Base-by-base conservation (phyloP, 2,113 vertebrate species). In the Zapornia atra region DNA sequence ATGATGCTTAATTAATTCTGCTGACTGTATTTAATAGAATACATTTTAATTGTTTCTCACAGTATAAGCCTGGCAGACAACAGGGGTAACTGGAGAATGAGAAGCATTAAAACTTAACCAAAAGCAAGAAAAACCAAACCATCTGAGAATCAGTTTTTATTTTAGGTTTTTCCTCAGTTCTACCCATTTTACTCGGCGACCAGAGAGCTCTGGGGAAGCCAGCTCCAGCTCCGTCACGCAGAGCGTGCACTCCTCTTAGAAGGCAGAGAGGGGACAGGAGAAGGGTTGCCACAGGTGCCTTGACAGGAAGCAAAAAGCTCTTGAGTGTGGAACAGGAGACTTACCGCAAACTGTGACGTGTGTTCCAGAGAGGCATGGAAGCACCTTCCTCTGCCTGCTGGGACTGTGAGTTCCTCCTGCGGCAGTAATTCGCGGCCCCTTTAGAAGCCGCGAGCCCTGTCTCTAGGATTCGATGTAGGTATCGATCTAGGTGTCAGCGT, bases 341-440 rank as follows among this genome's bases (percentile, higher is more conserved):
- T 56, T 57, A 10, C 11, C 25, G 48, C 57, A 19, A 34, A 11
- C 10, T 16, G 56, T 15, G 36, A 24, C 16, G 28, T 38, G 57
- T 68, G 24, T 33, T 64, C 9, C 3, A 24, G 20, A 6, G 31
- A n/a, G 28, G 26, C 34, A 2, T 1, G n/a, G 44, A 44, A 50
- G 38, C 20, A 12, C 15, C 13, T 14, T 66, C n/a, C 12, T 51
- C 0, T 0, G 16, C 33, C 40, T 56, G 31, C 26, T 29, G 20
- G 15, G n/a, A 3, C 5, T 42, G 64, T 18, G 28, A 15, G 28
- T 16, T 26, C 33, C 20, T 21, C 48, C 33, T 26, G 22, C 1
- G 6, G 8, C 0, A 2, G 22, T 34, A 31, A 25, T 53, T 21
- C 2, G 1, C 26, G 11, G 17, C 18, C 38, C 26, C 14, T 54